phyloP scores from a whole-genome alignment of 2,797 vertebrate genomes.

The Clamator glandarius region DNA sequence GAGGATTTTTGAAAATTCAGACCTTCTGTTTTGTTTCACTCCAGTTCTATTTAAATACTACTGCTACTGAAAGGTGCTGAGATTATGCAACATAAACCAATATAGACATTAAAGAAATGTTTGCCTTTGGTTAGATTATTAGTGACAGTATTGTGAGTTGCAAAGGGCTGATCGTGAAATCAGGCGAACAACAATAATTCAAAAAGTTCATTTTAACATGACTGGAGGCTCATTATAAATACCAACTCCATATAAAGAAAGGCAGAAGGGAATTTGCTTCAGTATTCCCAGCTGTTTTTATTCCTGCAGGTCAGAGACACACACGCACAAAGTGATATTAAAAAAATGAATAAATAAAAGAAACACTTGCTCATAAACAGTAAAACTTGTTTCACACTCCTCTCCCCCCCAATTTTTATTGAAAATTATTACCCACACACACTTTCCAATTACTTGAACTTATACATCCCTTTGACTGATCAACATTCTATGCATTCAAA shows the following conservation, averaged over 20 bases:
- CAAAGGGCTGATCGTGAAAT: slow-evolving; percentile 50
- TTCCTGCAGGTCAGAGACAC: background rate
- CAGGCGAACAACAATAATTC: slow-evolving; percentile 2
- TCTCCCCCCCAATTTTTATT: background rate
- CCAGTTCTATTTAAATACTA: slow-evolving; percentile 17
- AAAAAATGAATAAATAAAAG: background rate
- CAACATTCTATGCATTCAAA: background rate
- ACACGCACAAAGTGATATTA: background rate
- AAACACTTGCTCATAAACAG: background rate
- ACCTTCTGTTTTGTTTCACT: background rate
- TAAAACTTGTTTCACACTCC: background rate
- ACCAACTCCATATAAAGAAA: slow-evolving; percentile 27
- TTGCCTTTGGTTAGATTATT: slow-evolving; percentile 47
- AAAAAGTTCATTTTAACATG: slow-evolving; percentile 48
- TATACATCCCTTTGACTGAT: background rate
- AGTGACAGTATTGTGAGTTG: slow-evolving; percentile 26
- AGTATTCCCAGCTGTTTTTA: background rate
- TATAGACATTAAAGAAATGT: slow-evolving; percentile 35
- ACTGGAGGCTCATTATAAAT: slow-evolving; percentile 43
- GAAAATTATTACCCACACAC: background rate
- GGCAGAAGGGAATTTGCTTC: background rate
- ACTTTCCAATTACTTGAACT: background rate
- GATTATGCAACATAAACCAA: slow-evolving; percentile 10
- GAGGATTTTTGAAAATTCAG: background rate
- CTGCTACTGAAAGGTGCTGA: slow-evolving; percentile 39